phyloP scores from a whole-genome alignment of 2,113 vertebrate species.

The Scortum barcoo region DNA sequence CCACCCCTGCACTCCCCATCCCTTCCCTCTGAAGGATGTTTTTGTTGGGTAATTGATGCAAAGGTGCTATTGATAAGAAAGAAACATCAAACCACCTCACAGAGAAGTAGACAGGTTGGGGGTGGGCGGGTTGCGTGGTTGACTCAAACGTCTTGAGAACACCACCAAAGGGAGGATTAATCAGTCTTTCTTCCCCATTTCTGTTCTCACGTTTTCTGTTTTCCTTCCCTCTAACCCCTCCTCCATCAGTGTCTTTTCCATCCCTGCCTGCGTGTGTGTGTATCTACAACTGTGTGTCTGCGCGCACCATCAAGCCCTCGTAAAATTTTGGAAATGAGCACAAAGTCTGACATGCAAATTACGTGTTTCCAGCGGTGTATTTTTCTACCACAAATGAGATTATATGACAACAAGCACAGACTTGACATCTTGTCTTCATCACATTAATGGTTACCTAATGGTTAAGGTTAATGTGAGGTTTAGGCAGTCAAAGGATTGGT shows the following conservation, averaged over 20 bases:
- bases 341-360: slow-evolving; percentile 44
- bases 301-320: slow-evolving; percentile 17
- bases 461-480: slow-evolving; percentile 46
- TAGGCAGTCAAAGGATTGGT: slow-evolving; percentile 50
- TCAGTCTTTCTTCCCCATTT: slow-evolving; percentile 77
- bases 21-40: slow-evolving; percentile 76
- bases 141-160: slow-evolving; percentile 71
- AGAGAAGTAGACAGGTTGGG: slow-evolving; percentile 63
- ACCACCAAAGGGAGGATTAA: slow-evolving; percentile 82
- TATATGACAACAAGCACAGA: slow-evolving; percentile 13
- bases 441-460: slow-evolving; percentile 44
- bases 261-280: slow-evolving; percentile 32
- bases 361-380: slow-evolving; percentile 18
- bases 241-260: slow-evolving; percentile 62
- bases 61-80: slow-evolving; percentile 83
- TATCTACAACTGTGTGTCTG: slow-evolving; percentile 10
- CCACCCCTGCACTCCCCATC: slow-evolving; percentile 38
- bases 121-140: slow-evolving; percentile 12
- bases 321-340: slow-evolving; percentile 39
- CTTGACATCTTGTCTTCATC: slow-evolving; percentile 59
- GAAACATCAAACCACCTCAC: slow-evolving; percentile 78
- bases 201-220: slow-evolving; percentile 81
- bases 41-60: slow-evolving; percentile 83
- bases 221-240: slow-evolving; percentile 67
- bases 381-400: slow-evolving; percentile 39